These are phyloP conservation scores for Trissolcus basalis DNA, from an alignment of 1,140 invertebrate genomes.

Conservation along the genomic window DNA sequence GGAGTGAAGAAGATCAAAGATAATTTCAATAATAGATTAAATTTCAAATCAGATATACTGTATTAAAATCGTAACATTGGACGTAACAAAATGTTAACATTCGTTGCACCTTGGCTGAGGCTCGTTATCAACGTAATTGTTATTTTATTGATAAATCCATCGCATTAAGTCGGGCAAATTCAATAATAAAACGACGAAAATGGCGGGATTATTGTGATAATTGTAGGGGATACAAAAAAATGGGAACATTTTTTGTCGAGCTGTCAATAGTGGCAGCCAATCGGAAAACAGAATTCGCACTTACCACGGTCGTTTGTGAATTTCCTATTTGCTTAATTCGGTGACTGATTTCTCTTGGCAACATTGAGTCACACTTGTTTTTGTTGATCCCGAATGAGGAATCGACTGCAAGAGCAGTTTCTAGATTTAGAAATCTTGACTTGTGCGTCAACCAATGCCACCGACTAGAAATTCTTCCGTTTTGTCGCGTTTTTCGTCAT, in stretches of 20 bases:
- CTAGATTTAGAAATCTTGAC: constrained; percentile 62
- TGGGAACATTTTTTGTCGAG: constrained; percentile 40
- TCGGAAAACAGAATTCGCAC: constrained; percentile 48
- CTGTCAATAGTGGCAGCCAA: constrained; percentile 24
- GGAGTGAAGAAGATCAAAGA: constrained; percentile 7
- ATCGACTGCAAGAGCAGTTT: constrained; percentile 60
- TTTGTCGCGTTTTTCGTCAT: constrained; percentile 48
- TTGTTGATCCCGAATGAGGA: constrained; percentile 48
- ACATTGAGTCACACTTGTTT: constrained; percentile 63
- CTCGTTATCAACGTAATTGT: background rate
- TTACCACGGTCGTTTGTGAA: constrained; percentile 54
- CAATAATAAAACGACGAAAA: constrained; percentile 39
- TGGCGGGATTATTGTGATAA: constrained; percentile 10
- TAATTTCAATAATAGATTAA: background rate
- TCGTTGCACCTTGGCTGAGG: background rate
- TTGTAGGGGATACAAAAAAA: too few species aligned
- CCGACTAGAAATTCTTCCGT: constrained; percentile 65
- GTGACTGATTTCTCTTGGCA: constrained; percentile 62
- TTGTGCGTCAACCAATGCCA: constrained; percentile 60
- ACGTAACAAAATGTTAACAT: too few species aligned
- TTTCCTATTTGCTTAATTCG: constrained; percentile 62
- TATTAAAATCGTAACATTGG: too few species aligned
- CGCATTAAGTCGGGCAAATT: constrained; percentile 4
- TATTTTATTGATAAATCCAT: background rate
- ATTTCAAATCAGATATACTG: too few species aligned